Evolutionary conservation across 2,888 invertebrate species (phyloP), one percentile per base, ranked within the genome.

Genomic region (Cheilosia impressa): DNA sequence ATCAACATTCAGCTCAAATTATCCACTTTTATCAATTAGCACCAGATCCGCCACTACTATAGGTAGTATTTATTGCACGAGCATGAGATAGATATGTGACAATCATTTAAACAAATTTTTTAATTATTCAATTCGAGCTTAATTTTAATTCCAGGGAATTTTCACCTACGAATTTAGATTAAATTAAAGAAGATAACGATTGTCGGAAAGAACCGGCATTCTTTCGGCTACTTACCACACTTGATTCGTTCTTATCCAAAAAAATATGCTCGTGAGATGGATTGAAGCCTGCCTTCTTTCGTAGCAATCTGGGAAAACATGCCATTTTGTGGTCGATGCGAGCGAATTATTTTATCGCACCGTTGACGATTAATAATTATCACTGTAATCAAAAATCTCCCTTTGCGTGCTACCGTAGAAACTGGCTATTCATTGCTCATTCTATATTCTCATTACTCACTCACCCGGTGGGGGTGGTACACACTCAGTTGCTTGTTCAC

Each of bases 271-370:
- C 57, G 34, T 43, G 43, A 3, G 78, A 69, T 4, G 87, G 87
- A 58, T 80, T 75, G 47, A 83, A 87, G 52, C 62, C 80, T 52
- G 72, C 68, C 53, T 75, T 83, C 27, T 77, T 83, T 17, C 45
- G 55, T 1, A 83, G 52, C n/a, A 87, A 34, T 63, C 80, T 77
- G 1, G 78, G 66, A 15, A 87, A 80, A 65, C 87, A 87, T 41
- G 87, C 76, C 87, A 87, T 87, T 55, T 47, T 19, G 22, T 19
- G 15, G n/a, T 43, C 0, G n/a, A 17, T 19, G 22, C 17, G 15
- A 19, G 22, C 17, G 15, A 19, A 43, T 6, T 9, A 13, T 27
- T 27, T 13, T 38, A 24, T 38, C 41, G 38, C 38, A 15, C 17
- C 4, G 22, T 17, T 2, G 55, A 58, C 24, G 24, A 38, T 71